Conservation (phyloP, 2,113 vertebrate genomes). For the Thomomys bottae region DNA sequence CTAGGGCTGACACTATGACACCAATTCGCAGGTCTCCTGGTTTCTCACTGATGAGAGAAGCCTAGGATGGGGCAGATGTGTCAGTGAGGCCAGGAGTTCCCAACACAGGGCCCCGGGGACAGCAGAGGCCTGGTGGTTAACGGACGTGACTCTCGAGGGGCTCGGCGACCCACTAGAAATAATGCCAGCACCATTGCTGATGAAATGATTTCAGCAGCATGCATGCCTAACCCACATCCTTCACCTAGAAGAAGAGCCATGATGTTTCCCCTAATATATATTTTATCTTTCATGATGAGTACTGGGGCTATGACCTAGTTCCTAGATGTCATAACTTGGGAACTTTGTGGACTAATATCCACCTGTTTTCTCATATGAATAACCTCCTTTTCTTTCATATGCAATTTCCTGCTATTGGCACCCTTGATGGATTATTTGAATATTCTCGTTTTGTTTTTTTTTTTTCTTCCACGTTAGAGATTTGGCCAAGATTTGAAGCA, state of each 20-base stretch:
- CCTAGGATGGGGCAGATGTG: not conserved
- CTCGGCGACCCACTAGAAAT: too few relatives aligned
- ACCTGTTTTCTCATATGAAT: not conserved
- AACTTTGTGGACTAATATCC: not conserved
- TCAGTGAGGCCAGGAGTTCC: not conserved
- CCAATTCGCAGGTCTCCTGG: too few relatives aligned
- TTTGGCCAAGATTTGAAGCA: not conserved
- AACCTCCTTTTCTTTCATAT: not conserved
- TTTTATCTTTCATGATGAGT: too few relatives aligned
- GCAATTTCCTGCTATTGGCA: not conserved
- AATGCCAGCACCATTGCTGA: too few relatives aligned
- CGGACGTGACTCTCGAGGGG: too few relatives aligned
- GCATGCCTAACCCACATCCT: not conserved
- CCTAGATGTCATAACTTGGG: not conserved
- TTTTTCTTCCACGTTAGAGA: slow-evolving; percentile 15
- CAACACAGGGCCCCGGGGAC: not conserved
- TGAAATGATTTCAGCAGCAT: not conserved
- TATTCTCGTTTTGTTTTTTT: not conserved
- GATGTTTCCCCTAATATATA: not conserved
- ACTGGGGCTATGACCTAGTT: too few relatives aligned
- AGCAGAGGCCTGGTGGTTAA: not conserved
- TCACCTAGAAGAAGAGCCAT: not conserved
- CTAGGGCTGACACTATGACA: too few relatives aligned
- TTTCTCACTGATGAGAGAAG: too few relatives aligned
- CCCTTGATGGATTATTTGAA: not conserved